These are phyloP conservation scores for Chrosomus eos DNA, from an alignment of 2,797 vertebrate species.

Conservation along the genomic window DNA sequence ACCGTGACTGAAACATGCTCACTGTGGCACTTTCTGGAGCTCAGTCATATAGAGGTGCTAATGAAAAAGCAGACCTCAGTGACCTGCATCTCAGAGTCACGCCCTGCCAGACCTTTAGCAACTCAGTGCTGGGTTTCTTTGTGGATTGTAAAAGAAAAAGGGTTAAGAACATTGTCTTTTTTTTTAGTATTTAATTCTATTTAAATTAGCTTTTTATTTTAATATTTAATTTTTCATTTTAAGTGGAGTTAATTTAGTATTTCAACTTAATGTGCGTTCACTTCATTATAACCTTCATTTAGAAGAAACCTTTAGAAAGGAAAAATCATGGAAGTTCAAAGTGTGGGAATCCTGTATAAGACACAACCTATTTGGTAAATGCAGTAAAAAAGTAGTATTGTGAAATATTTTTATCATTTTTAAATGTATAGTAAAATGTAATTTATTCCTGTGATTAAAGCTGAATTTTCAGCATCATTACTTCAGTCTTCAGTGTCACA, in stretches of 20 bases:
- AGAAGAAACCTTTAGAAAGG: too few species aligned
- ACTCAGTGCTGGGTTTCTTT: neutral
- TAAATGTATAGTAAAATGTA: neutral
- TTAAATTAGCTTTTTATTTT: neutral
- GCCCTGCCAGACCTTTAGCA: neutral
- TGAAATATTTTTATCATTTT: neutral
- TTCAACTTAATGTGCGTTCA: neutral
- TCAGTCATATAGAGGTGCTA: slow-evolving; percentile 49
- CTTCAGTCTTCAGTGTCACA: too few species aligned
- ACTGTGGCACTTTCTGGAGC: neutral
- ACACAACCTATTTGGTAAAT: neutral
- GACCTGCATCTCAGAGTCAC: neutral
- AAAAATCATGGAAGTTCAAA: too few species aligned
- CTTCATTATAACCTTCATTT: too few species aligned
- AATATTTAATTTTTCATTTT: neutral
- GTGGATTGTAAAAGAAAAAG: neutral
- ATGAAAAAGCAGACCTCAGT: slow-evolving; percentile 45
- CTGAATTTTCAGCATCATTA: neutral
- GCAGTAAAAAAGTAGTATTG: neutral
- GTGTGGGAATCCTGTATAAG: neutral
- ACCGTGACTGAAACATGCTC: neutral
- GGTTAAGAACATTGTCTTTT: neutral
- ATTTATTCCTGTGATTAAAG: too few species aligned
- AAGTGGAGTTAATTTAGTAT: neutral
- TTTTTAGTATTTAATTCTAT: neutral